These are phyloP conservation scores for Pyrgus malvae DNA, from an alignment of 2,888 invertebrate genomes.

Conservation along the genomic window DNA sequence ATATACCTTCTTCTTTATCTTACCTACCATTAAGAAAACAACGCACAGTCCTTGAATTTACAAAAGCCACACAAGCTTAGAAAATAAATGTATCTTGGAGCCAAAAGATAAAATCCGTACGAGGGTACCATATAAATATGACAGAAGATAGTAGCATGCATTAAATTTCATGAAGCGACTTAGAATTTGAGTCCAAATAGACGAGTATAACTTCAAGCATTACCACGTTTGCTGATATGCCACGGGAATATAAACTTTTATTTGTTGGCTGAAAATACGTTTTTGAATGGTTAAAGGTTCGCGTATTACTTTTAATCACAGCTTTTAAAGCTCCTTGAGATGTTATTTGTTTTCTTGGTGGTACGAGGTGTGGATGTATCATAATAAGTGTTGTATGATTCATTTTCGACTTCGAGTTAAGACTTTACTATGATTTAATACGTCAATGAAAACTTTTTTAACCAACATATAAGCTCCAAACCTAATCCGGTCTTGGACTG, in stretches of 20 bases:
- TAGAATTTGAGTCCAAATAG: conserved; percentile 15
- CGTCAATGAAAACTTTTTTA: too few species aligned
- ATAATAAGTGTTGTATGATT: neutral
- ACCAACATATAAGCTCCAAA: too few species aligned
- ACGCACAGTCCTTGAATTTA: conserved; percentile 1
- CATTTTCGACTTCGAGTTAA: too few species aligned
- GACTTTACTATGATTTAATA: too few species aligned
- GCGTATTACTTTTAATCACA: neutral
- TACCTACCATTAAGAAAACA: neutral
- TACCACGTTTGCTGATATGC: neutral
- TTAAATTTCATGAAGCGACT: conserved; percentile 22
- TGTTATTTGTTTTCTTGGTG: neutral
- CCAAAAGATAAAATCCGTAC: conserved; percentile 18
- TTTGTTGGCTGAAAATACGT: neutral
- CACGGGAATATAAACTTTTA: neutral
- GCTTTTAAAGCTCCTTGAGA: neutral
- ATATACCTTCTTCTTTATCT: too few species aligned
- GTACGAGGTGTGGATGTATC: neutral
- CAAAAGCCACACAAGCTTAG: conserved; percentile 9
- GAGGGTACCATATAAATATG: conserved; percentile 16
- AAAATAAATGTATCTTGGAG: conserved; percentile 18
- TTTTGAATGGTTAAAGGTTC: neutral
- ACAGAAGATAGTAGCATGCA: conserved; percentile 5
- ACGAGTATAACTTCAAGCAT: conserved; percentile 9
- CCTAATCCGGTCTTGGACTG: too few species aligned